These are phyloP conservation scores for Cremastinae sp. DNA, from an alignment of 2,888 invertebrate genomes.

Conservation along the genomic window DNA sequence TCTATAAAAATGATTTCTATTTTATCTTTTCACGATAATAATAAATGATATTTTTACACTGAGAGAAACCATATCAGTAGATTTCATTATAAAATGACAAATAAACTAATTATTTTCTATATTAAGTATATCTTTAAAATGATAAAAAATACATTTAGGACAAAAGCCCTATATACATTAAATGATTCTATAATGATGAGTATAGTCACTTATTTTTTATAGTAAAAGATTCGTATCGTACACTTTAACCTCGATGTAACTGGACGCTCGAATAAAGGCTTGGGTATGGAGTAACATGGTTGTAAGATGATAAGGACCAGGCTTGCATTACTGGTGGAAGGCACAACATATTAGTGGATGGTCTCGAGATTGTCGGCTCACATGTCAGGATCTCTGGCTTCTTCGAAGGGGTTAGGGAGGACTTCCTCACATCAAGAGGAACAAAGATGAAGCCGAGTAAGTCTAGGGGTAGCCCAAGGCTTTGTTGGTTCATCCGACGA, in stretches of 20 bases:
- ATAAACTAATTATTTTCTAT: too few relatives aligned
- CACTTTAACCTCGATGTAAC: background rate
- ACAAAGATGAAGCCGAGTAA: conserved; percentile 23
- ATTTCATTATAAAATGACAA: too few relatives aligned
- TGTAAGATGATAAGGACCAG: background rate
- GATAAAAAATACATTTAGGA: too few relatives aligned
- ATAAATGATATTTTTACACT: too few relatives aligned
- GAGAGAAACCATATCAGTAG: too few relatives aligned
- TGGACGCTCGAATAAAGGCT: background rate
- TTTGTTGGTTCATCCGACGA: conserved; percentile 51
- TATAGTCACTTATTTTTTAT: too few relatives aligned
- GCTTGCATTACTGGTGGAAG: conserved; percentile 24
- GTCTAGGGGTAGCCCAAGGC: conserved; percentile 42
- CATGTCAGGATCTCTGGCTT: conserved; percentile 41
- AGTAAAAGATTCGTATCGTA: too few relatives aligned
- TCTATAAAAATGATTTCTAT: too few relatives aligned
- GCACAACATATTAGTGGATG: conserved; percentile 44
- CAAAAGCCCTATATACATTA: too few relatives aligned
- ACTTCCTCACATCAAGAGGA: conserved; percentile 7
- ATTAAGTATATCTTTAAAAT: too few relatives aligned
- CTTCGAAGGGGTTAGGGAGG: conserved; percentile 12
- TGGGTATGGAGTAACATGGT: background rate
- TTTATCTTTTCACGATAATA: too few relatives aligned
- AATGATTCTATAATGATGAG: too few relatives aligned
- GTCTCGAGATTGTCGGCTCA: conserved; percentile 41